A percentile compares a stretch with the other conserved stretches of the same genome.
phyloP scores from a whole-genome alignment of 2,797 vertebrate species.

The Sebastes oblongus region DNA sequence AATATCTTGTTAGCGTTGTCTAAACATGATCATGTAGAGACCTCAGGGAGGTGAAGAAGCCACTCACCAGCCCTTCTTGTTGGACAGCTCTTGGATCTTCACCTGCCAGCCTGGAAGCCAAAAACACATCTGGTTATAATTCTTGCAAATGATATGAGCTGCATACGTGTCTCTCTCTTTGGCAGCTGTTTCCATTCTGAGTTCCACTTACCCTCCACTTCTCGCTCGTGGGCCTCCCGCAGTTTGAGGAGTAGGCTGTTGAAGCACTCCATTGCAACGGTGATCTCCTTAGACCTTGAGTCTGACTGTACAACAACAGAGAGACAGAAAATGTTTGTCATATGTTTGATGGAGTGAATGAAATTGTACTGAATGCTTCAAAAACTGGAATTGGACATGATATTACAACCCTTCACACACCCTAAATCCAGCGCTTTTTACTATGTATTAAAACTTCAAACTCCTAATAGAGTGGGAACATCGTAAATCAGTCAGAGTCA shows the following conservation, averaged over 20 bases:
- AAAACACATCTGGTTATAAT: neutral
- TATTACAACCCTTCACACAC: neutral
- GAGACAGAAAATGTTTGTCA: neutral
- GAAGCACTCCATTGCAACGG: constrained; percentile 85
- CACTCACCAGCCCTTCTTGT: constrained; percentile 93
- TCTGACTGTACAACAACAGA: neutral
- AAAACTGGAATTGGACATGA: neutral
- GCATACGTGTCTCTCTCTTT: neutral
- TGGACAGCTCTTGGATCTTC: constrained; percentile 90
- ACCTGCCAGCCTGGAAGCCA: constrained; percentile 86
- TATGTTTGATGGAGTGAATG: neutral
- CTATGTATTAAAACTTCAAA: neutral
- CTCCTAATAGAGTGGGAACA: neutral
- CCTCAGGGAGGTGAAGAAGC: neutral
- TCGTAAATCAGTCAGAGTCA: neutral
- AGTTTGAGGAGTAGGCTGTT: constrained; percentile 87
- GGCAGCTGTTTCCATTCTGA: neutral
- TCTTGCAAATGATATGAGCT: neutral
- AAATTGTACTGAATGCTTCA: neutral
- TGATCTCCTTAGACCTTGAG: neutral
- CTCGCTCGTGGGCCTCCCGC: constrained; percentile 90
- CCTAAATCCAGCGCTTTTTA: neutral
- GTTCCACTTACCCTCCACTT: constrained; percentile 80
- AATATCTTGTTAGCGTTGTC: constrained; percentile 22
- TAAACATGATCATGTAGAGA: neutral